Percentiles rank a stretch among this genome's conserved stretches.
Conservation (phyloP, 2,888 invertebrate species). For the Andrena praecox region DNA sequence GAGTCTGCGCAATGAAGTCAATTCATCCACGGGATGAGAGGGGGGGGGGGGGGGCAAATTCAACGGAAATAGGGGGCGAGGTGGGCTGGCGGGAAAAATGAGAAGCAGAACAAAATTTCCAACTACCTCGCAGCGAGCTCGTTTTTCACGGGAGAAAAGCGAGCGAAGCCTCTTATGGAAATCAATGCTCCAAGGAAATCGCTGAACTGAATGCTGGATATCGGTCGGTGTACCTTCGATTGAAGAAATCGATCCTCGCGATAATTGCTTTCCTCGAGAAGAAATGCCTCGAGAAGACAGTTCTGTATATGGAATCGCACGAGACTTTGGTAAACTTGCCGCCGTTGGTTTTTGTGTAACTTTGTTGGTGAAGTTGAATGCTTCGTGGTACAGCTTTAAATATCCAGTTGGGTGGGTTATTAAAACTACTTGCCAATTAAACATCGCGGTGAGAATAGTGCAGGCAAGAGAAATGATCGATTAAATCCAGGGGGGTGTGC, state of each 20-base stretch:
- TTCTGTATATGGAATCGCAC: too few relatives aligned
- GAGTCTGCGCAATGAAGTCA: neutral
- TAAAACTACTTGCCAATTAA: too few relatives aligned
- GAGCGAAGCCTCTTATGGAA: neutral
- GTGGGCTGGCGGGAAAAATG: neutral
- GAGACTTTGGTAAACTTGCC: too few relatives aligned
- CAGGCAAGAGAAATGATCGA: too few relatives aligned
- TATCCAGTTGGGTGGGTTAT: too few relatives aligned
- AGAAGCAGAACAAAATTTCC: neutral
- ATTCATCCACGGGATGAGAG: neutral
- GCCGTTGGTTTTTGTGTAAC: neutral
- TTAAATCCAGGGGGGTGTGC: too few relatives aligned
- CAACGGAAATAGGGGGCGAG: neutral
- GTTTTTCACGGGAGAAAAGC: constrained; percentile 3
- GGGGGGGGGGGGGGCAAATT: neutral
- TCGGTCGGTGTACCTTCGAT: constrained; percentile 8
- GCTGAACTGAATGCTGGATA: neutral
- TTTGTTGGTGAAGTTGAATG: too few relatives aligned
- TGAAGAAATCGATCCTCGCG: constrained; percentile 1
- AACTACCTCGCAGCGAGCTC: neutral
- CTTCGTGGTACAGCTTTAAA: too few relatives aligned
- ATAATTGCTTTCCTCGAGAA: constrained; percentile 3
- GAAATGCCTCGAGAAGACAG: too few relatives aligned
- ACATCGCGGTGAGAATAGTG: too few relatives aligned
- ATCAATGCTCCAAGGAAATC: constrained; percentile 18